Percentiles rank a stretch among this genome's conserved stretches.
These are phyloP conservation scores for Aporophyla lueneburgensis DNA, from an alignment of 2,888 invertebrate genomes.

Conservation along the genomic window DNA sequence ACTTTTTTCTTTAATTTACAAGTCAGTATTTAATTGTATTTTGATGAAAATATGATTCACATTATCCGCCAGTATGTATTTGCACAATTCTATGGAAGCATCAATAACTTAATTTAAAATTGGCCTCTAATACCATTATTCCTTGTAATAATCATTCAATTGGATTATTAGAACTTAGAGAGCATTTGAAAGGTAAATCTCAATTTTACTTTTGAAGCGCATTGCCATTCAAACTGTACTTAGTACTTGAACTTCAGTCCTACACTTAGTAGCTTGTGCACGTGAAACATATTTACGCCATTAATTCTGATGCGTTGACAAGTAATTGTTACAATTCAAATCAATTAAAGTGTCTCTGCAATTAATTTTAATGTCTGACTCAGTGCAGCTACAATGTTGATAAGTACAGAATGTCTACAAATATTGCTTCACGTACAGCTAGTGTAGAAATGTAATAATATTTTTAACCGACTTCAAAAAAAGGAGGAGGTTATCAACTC, in stretches of 20 bases:
- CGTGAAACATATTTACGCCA: constrained; percentile 26
- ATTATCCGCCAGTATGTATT: no score
- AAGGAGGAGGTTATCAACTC: no score
- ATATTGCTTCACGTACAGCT: not conserved
- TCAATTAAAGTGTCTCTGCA: constrained; percentile 47
- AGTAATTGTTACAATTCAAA: constrained; percentile 56
- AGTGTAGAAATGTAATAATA: not conserved
- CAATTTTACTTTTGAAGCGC: not conserved
- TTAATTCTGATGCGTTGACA: constrained; percentile 29
- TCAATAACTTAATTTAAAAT: no score
- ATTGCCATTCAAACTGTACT: not conserved
- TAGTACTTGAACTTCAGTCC: not conserved
- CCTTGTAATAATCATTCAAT: no score
- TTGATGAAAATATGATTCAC: no score
- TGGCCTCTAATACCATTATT: no score
- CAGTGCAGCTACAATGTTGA: constrained; percentile 12
- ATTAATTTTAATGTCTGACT: constrained; percentile 50
- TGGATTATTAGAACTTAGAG: not conserved
- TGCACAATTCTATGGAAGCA: no score
- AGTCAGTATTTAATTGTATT: no score
- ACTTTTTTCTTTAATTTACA: no score
- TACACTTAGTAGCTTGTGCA: not conserved
- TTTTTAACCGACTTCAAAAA: no score
- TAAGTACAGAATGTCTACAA: not conserved
- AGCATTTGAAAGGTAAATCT: not conserved